Evolutionary conservation across 2,113 vertebrate genomes (phyloP), one percentile per base, ranked within the genome.

Genomic region (Helogale parvula): DNA sequence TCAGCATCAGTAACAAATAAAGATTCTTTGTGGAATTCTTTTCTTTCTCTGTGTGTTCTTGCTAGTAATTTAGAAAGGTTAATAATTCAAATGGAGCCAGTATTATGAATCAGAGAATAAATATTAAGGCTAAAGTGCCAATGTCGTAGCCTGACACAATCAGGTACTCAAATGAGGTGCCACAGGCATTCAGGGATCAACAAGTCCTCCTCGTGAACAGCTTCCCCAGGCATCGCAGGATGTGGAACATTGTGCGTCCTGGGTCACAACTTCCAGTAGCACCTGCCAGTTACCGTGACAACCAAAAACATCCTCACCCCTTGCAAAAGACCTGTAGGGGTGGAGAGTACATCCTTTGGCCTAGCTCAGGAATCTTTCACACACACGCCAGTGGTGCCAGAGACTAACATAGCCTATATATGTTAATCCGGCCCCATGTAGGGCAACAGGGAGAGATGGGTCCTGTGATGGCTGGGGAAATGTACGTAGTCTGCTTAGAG

Each of bases 11-110:
- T 83, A 74, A 81, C 31, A 95, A 85, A 88, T 41, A 52, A 82
- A 96, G 21, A 54, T 83, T 91, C 41, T 94, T 31, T 93, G 88
- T 45, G 31, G 83, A 80, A 83, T 92, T 35, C 19, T 91, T 95
- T 87, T 92, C 72, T 90, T 45, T 60, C 14, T 68, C 25, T 90
- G 16, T 57, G 21, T 82, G 19, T 72, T 96, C 31, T 82, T 1
- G 12, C 52, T 85, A 86, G 57, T 76, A 38, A 94, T 38, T 41
- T 66, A 54, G 27, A 92, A 94, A 60, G 12, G 7, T 52, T 81
- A 94, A 88, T 77, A 47, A 95, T 84, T 92, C 47, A 88, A 79
- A 45, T 69, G n/a, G 60, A 69, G 12, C 23, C 11, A 69, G 23
- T 29, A 60, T 52, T 82, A 54, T 74, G 82, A 86, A 71, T 23